Evolutionary conservation across 2,113 vertebrate genomes (phyloP), one percentile per base, ranked within the genome.

Genomic region (Pelmatolapia mariae): DNA sequence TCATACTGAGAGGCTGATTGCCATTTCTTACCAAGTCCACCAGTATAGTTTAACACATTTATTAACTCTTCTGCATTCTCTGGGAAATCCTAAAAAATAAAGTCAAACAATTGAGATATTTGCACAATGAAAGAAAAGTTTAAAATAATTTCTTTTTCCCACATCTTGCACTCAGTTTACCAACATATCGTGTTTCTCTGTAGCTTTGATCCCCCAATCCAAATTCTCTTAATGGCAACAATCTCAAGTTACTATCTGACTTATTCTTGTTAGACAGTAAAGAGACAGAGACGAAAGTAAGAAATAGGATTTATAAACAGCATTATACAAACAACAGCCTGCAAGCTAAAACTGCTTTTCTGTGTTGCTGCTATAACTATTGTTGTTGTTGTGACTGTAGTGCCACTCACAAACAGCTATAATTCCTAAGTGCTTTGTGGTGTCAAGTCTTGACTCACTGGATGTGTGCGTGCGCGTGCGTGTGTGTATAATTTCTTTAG

Each of bases 1-100:
- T 81, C 91, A 82, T 18, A 89, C 89, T 59, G 88, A 83, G 89
- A 86, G 6, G 43, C 82, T 85, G 56, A 86, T 89, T 73, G 84
- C 59, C 47, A 89, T 84, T 91, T 91, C 43, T 43, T 63, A 81
- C 36, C 9, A 83, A 76, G 43, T 50, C 56, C 5, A 66, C 13
- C 24, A 19, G 78, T 24, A 86, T 19, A 47, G 33, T 10, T 57
- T 5, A 89, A 38, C n/a, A 33, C 40, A 40, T 87, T 80, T 80
- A 78, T 79, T 68, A 76, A 11, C 40, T 83, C 38, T 3, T 40
- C 50, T 22, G n/a, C 52, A 81, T 79, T 45, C 38, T 11, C 40
- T 38, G 5, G 7, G 18, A 86, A 7, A 87, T 63, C 31, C 22
- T 5, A 71, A 31, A 38, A 40, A 47, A 76, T 22, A 76, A n/a